phyloP scores from a whole-genome alignment of 2,113 vertebrate species.

The Oreochromis niloticus region DNA sequence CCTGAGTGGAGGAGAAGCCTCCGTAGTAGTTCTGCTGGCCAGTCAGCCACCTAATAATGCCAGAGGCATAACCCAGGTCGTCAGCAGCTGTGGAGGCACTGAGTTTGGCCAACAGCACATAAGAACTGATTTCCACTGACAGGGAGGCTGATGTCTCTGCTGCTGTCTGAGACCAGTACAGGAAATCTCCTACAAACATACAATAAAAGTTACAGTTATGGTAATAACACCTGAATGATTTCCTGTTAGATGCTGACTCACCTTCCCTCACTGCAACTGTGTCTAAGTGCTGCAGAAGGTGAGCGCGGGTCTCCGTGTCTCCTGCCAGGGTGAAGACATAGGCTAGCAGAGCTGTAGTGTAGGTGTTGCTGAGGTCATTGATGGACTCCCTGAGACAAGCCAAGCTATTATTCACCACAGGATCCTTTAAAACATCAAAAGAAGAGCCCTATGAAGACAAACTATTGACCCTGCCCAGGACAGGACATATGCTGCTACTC shows the following conservation, averaged over 20 bases:
- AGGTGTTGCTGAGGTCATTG: too few species aligned
- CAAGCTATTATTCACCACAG: too few species aligned
- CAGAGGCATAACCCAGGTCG: constrained; percentile 57
- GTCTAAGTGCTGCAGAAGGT: too few species aligned
- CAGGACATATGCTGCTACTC: too few species aligned
- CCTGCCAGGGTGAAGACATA: too few species aligned
- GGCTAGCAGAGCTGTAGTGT: too few species aligned
- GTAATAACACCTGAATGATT: background rate
- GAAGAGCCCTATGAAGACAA: too few species aligned
- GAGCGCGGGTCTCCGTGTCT: too few species aligned
- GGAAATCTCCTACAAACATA: constrained; percentile 26
- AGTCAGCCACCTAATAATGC: constrained; percentile 73
- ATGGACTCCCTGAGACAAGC: too few species aligned
- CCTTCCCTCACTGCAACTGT: constrained; percentile 27
- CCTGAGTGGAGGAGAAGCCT: constrained; percentile 83
- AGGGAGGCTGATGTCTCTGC: constrained; percentile 38
- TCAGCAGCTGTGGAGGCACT: background rate
- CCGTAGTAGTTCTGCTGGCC: constrained; percentile 77
- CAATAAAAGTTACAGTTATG: background rate
- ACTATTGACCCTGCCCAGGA: too few species aligned
- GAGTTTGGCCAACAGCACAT: constrained; percentile 72
- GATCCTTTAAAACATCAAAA: too few species aligned
- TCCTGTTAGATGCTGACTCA: background rate
- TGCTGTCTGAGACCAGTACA: constrained; percentile 51
- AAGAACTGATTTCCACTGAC: constrained; percentile 76